Evolutionary conservation across 2,888 invertebrate species (phyloP), one percentile per base, ranked within the genome.

Genomic region (Coremacera marginata): DNA sequence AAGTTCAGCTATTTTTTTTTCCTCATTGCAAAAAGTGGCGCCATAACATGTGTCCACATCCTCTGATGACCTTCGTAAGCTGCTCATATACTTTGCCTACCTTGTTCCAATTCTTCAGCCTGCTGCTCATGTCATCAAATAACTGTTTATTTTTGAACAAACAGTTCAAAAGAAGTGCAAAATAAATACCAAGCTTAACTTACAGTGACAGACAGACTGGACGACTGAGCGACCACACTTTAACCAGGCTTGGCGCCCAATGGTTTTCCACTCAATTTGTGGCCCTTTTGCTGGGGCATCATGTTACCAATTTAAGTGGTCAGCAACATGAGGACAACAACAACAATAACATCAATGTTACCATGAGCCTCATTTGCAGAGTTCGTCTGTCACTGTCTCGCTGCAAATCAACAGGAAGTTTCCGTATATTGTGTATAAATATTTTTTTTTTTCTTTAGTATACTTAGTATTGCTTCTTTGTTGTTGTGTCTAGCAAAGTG

Each of bases 191-290:
- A 55, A 22, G 63, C 63, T 22, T 22, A 55, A 63, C n/a, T 63
- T 55, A n/a, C 19, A 55, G 55, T 5, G 19, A 31, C 11, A 27
- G 63, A 63, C 9, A 31, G 31, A 8, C 11, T 5, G 5, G n/a
- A 4, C 37, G 16, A n/a, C 52, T 16, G 11, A 44, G 27, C 16
- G 25, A 49, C 60, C 72, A 62, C 34, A 60, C 62, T 49, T 62
- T 25, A 44, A 49, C 60, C 60, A 5, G 72, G 37, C 52, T 72
- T 87, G 87, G 87, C 87, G 87, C 88, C 87, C 86, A 83, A 84
- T 87, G 87, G 86, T 87, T 87, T 87, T 87, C 86, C 86, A 86
- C 87, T 88, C 87, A 88, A 87, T 88, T 87, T 86, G 84, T 79
- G 80, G 78, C 79, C 73, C 74, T 52, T 67, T 55, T 71, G 57